Base-by-base conservation (phyloP, 2,888 invertebrate genomes). In the Tiliacea aurago region DNA sequence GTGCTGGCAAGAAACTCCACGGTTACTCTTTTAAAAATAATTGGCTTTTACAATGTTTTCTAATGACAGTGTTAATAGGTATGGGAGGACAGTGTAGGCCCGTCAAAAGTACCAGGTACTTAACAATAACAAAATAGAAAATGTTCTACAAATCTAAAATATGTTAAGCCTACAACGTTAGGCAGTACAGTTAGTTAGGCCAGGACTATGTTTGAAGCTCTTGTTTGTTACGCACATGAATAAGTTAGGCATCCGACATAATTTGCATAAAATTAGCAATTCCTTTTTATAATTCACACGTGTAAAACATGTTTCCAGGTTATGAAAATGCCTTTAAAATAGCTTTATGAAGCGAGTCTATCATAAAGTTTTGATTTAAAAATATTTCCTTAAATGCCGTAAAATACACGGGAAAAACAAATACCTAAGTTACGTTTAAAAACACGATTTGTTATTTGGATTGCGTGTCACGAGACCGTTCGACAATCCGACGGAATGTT, bases 391-490 rank as follows among this genome's bases (percentile, higher is more conserved):
- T 85, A 83, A 80, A 81, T 78, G 75, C 81, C 70, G 84, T 76
- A 85, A 86, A 88, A 84, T 84, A 80, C 76, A 78, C 78, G 81
- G 71, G 73, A 72, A 84, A 88, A 84, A 86, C 81, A 88, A 84
- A n/a, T n/a, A n/a, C n/a, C n/a, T 84, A 76, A 85, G 81, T 86
- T 85, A 84, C 83, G 80, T 84, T 85, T 86, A 83, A 88, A 89
- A 88, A 88, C 83, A 86, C 88, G 84, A 86, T 89, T 88, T 82
- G 84, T 84, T 89, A 86, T 87, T 87, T 85, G 84, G 82, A 87
- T 92, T 89, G 90, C 91, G 90, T 92, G 91, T 88, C 88, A 80
- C 81, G 85, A 85, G 87, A 88, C 86, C 88, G 87, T 92, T 91
- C 90, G 87, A 90, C 88, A 91, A 89, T 86, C 84, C 84, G 67